These are phyloP conservation scores for Arctocebus calabarensis DNA, from an alignment of 2,797 vertebrate genomes.

Conservation along the genomic window DNA sequence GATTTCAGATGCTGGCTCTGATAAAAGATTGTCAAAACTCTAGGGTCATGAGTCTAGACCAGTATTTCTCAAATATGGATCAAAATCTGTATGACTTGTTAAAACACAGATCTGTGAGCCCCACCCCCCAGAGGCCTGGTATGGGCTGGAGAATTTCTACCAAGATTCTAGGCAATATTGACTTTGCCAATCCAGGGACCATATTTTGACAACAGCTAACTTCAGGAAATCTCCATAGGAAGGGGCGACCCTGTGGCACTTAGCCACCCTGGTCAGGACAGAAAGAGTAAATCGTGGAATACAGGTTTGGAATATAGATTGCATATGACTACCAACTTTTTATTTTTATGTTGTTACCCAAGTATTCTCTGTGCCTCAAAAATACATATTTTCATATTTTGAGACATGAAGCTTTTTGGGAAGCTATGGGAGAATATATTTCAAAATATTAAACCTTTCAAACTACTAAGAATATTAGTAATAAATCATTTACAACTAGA, in stretches of 20 bases:
- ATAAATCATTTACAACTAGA: not conserved
- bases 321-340: not conserved
- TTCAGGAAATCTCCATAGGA: not conserved
- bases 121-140: not conserved
- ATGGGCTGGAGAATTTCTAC: not conserved
- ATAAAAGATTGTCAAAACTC: not conserved
- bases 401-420: not conserved
- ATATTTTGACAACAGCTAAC: not conserved
- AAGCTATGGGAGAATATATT: not conserved
- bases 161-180: not conserved
- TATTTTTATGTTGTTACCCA: not conserved
- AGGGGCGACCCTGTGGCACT: not conserved
- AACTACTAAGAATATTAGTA: slow-evolving; percentile 22
- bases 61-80: not conserved
- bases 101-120: not conserved
- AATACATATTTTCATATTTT: not conserved
- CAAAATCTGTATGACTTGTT: not conserved
- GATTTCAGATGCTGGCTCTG: not conserved
- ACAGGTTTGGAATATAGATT: not conserved
- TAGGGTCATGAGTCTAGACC: not conserved
- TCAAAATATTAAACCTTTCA: slow-evolving; percentile 36
- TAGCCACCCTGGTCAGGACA: not conserved
- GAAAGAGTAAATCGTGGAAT: not conserved
- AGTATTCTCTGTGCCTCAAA: not conserved
- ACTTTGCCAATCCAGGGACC: not conserved